These are phyloP conservation scores for Zygothrica quintamaculata DNA, from an alignment of 2,888 invertebrate species.

Conservation along the genomic window DNA sequence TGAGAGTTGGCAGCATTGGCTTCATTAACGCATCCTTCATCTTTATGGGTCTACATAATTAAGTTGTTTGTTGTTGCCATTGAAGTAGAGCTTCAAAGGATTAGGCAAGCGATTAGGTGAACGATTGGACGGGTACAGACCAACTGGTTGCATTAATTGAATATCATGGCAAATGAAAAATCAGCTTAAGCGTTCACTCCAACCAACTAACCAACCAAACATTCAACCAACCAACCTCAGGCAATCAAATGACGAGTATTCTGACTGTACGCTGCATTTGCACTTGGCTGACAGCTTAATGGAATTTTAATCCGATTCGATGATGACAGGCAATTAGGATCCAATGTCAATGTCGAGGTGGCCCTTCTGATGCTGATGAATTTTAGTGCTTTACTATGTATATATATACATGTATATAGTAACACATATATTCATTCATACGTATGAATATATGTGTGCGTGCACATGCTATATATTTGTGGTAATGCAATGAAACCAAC, in stretches of 20 bases:
- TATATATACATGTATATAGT: too few species aligned
- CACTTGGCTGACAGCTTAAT: slow-evolving; percentile 47
- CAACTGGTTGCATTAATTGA: slow-evolving; percentile 50
- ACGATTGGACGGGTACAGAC: background rate
- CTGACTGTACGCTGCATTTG: slow-evolving; percentile 41
- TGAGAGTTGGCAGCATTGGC: slow-evolving; percentile 6
- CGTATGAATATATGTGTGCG: too few species aligned
- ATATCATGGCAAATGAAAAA: slow-evolving; percentile 54
- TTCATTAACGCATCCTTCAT: slow-evolving; percentile 36
- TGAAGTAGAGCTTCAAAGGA: slow-evolving; percentile 37
- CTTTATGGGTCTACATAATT: slow-evolving; percentile 52
- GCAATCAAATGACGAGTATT: slow-evolving; percentile 43
- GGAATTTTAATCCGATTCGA: slow-evolving; percentile 63
- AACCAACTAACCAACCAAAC: too few species aligned
- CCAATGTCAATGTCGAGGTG: slow-evolving; percentile 9
- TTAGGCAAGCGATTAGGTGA: slow-evolving; percentile 37
- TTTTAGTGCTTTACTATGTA: background rate
- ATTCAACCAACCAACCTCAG: too few species aligned
- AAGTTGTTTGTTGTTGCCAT: slow-evolving; percentile 40
- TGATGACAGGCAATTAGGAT: slow-evolving; percentile 59
- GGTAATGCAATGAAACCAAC: too few species aligned
- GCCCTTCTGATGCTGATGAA: slow-evolving; percentile 14
- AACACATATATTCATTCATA: too few species aligned
- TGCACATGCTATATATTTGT: too few species aligned
- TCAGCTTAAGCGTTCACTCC: slow-evolving; percentile 54